These are phyloP conservation scores for Acanthochromis polyacanthus DNA, from an alignment of 2,113 vertebrate genomes.

Conservation along the genomic window DNA sequence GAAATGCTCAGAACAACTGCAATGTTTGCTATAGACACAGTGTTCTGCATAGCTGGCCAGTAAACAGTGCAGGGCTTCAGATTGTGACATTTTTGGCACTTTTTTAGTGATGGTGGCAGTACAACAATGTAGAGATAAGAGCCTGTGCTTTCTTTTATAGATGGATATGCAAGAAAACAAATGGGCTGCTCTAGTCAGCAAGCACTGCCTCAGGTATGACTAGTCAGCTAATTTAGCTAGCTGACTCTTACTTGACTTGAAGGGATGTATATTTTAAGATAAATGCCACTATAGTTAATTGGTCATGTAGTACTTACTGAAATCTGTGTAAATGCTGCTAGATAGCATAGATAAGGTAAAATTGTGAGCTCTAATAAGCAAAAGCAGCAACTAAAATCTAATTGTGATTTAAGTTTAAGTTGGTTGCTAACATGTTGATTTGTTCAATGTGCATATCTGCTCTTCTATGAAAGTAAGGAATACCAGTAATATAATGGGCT, in stretches of 20 bases:
- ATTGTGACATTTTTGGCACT: background rate
- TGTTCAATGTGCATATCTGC: no score
- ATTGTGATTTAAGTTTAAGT: no score
- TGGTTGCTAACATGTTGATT: no score
- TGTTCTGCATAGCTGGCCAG: background rate
- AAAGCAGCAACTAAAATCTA: no score
- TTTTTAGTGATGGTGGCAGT: background rate
- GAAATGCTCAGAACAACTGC: constrained; percentile 38
- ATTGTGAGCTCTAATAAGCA: no score
- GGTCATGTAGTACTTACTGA: background rate
- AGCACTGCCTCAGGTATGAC: constrained; percentile 14
- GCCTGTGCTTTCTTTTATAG: background rate
- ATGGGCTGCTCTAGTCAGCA: background rate
- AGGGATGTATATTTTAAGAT: background rate
- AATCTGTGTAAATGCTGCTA: no score
- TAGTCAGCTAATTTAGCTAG: background rate
- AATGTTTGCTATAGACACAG: constrained; percentile 33
- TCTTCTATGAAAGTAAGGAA: no score
- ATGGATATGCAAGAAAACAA: constrained; percentile 1
- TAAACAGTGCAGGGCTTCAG: background rate
- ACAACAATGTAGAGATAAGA: background rate
- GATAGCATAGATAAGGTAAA: no score
- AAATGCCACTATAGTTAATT: background rate
- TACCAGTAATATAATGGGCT: no score
- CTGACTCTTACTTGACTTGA: background rate